These are phyloP conservation scores for Ahaetulla prasina DNA, from an alignment of 2,113 vertebrate genomes.

Conservation along the genomic window DNA sequence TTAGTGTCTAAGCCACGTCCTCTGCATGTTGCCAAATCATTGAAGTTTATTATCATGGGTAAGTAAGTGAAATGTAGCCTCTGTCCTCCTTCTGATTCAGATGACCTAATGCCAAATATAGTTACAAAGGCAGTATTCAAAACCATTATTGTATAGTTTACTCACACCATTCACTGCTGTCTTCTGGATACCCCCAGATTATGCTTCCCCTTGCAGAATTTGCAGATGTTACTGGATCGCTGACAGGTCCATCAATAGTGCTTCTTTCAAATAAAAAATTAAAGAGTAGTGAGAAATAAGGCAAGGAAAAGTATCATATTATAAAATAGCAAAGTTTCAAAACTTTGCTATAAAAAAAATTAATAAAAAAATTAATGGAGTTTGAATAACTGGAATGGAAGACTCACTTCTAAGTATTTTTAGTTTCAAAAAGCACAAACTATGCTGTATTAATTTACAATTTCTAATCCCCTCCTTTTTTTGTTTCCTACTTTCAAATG, in stretches of 20 bases:
- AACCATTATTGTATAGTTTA: slow-evolving; percentile 17
- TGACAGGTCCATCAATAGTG: slow-evolving; percentile 43
- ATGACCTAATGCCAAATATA: neutral
- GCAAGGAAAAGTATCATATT: slow-evolving; percentile 20
- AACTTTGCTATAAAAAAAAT: too few relatives aligned
- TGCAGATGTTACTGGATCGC: slow-evolving; percentile 40
- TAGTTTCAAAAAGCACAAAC: slow-evolving; percentile 22
- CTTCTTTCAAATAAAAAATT: slow-evolving; percentile 56
- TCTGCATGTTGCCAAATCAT: neutral
- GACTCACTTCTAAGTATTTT: neutral
- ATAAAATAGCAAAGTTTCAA: slow-evolving; percentile 26
- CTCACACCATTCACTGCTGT: slow-evolving; percentile 78
- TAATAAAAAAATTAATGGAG: slow-evolving; percentile 23
- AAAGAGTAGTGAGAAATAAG: slow-evolving; percentile 31
- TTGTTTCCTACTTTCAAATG: slow-evolving; percentile 6
- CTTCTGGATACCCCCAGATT: slow-evolving; percentile 55
- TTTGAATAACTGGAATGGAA: slow-evolving; percentile 32
- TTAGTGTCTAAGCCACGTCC: neutral
- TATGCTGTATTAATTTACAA: slow-evolving; percentile 27
- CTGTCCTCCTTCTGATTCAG: neutral
- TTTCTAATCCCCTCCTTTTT: slow-evolving; percentile 25
- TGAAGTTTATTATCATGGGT: neutral
- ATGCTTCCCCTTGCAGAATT: slow-evolving; percentile 63
- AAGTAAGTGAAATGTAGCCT: neutral
- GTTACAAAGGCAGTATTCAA: neutral